These are phyloP conservation scores for Drosophila pachea DNA, from an alignment of 1,140 invertebrate species.

Conservation along the genomic window DNA sequence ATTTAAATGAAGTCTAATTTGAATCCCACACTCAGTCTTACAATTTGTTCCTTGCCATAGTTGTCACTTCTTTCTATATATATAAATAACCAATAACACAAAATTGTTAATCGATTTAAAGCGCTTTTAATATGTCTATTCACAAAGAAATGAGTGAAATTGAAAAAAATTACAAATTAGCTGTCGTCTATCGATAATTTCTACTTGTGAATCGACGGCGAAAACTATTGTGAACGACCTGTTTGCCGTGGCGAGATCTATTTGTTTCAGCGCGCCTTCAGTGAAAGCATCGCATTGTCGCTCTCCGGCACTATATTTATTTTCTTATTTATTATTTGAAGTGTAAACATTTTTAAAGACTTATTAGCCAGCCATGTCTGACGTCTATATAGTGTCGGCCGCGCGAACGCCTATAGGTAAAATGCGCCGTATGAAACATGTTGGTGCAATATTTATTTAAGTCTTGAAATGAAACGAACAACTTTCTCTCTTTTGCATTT, in stretches of 20 bases:
- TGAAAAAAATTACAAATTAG: background rate
- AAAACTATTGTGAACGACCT: slow-evolving; percentile 10
- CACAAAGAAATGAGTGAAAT: background rate
- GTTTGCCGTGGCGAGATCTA: slow-evolving; percentile 15
- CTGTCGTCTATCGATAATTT: background rate
- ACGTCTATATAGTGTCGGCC: slow-evolving; percentile 79
- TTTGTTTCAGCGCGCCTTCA: slow-evolving; percentile 30
- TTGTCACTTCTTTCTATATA: too few relatives aligned
- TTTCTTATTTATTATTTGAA: slow-evolving; percentile 20
- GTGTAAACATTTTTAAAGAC: slow-evolving; percentile 22
- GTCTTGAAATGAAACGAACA: slow-evolving; percentile 15
- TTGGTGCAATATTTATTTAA: slow-evolving; percentile 30
- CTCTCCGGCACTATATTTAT: slow-evolving; percentile 4
- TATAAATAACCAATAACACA: too few relatives aligned
- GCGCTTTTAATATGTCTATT: background rate
- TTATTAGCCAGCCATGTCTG: slow-evolving; percentile 42
- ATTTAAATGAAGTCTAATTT: background rate
- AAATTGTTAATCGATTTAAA: too few relatives aligned
- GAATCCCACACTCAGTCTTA: background rate
- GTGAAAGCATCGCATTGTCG: background rate
- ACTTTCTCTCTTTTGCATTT: slow-evolving; percentile 64
- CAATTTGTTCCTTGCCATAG: too few relatives aligned
- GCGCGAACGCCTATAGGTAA: slow-evolving; percentile 79
- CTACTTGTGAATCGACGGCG: slow-evolving; percentile 10
- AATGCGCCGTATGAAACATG: background rate